These are phyloP conservation scores for Muscicapa adusta DNA, from an alignment of 2,113 vertebrate genomes.

Conservation along the genomic window DNA sequence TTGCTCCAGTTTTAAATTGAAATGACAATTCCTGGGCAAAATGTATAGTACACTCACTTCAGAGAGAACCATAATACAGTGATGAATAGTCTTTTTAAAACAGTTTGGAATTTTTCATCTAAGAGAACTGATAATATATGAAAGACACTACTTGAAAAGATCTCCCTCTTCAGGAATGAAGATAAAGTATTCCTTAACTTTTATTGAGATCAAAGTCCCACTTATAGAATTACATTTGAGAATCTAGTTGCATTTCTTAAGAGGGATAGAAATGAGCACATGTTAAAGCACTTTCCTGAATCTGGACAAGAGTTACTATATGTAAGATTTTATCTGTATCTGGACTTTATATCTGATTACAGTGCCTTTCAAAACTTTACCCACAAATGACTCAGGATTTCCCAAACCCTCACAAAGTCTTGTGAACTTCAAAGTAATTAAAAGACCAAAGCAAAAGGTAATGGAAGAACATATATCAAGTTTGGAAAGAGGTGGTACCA, in stretches of 20 bases:
- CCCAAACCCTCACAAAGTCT: not conserved
- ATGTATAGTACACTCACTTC: not conserved
- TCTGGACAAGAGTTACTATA: not conserved
- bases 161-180: not conserved
- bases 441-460: slow-evolving; percentile 17
- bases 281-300: not conserved
- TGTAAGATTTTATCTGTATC: not conserved
- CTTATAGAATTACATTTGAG: not conserved
- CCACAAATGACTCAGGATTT: slow-evolving; percentile 27
- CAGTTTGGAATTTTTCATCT: not conserved
- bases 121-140: not conserved
- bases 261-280: not conserved
- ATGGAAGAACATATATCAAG: slow-evolving; percentile 38
- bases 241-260: not conserved
- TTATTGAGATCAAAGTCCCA: not conserved
- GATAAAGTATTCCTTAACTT: not conserved
- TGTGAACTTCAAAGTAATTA: slow-evolving; percentile 23
- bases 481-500: slow-evolving; percentile 8
- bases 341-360: not conserved
- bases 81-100: not conserved
- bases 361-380: slow-evolving; percentile 5
- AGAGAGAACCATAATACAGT: not conserved
- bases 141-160: not conserved
- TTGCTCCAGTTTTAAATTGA: not conserved
- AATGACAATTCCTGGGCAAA: not conserved